Evolutionary conservation across 2,797 vertebrate species (phyloP).

Genomic region (Spinus olivaceus): DNA sequence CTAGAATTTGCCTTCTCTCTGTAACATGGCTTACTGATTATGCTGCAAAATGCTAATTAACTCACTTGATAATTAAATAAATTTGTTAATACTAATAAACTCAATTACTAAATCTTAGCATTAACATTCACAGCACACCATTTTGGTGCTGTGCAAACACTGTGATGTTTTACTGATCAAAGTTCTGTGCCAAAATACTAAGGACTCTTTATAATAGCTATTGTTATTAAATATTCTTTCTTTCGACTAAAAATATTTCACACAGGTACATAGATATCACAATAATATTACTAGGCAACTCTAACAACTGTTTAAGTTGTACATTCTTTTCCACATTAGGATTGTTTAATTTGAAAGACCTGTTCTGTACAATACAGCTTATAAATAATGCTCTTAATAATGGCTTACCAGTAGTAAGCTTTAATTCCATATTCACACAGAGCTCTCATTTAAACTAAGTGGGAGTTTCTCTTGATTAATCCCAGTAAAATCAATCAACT

Average conservation of each 20-base stretch:
- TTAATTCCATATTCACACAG: slow-evolving; percentile 41
- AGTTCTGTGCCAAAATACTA: background rate
- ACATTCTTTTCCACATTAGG: slow-evolving; percentile 12
- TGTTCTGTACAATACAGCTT: background rate
- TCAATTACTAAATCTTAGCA: background rate
- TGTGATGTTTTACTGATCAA: background rate
- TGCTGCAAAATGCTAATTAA: background rate
- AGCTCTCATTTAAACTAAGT: slow-evolving; percentile 19
- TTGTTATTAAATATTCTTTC: background rate
- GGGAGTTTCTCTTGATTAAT: slow-evolving; percentile 14
- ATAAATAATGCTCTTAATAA: slow-evolving; percentile 43
- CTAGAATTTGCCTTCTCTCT: background rate
- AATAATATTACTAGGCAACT: background rate
- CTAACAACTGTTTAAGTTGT: background rate
- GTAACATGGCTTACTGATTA: background rate
- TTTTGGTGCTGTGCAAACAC: background rate
- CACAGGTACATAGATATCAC: background rate
- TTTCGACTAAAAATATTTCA: background rate
- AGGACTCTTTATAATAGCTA: background rate
- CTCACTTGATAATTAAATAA: background rate
- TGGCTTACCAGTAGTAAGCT: slow-evolving; percentile 14
- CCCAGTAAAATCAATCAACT: background rate
- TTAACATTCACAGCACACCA: background rate
- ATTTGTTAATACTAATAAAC: slow-evolving; percentile 6
- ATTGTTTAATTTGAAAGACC: background rate